phyloP scores from a whole-genome alignment of 2,113 vertebrate species.

The Globicephala melas region DNA sequence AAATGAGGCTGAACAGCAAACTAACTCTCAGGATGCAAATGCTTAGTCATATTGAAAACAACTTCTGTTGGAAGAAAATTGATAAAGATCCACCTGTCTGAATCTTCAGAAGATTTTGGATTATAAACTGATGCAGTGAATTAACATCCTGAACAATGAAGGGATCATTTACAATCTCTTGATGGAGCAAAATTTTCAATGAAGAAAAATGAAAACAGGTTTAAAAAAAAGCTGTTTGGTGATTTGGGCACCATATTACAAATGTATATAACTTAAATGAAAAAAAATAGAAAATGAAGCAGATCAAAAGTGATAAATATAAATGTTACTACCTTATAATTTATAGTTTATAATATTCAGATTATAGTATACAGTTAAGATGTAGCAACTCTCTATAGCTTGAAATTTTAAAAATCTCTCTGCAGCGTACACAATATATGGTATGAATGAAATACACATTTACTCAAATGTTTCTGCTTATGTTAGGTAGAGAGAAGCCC shows the following conservation, averaged over 20 bases:
- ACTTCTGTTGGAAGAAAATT: not conserved
- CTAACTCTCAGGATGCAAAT: not conserved
- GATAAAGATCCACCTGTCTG: not conserved
- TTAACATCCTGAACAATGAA: not conserved
- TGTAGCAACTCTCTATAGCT: not conserved
- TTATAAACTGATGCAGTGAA: not conserved
- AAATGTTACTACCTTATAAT: not conserved
- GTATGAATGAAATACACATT: not conserved
- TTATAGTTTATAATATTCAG: not conserved
- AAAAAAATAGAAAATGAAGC: not conserved
- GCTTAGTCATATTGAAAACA: constrained; percentile 14
- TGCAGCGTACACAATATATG: not conserved
- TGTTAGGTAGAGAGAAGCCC: not conserved
- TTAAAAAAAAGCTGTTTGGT: not conserved
- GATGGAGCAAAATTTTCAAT: not conserved
- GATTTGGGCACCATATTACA: not conserved
- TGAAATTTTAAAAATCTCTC: not conserved
- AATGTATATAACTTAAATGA: not conserved
- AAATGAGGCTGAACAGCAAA: not conserved
- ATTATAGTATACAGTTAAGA: not conserved
- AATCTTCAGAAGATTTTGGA: not conserved
- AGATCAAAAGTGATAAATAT: not conserved
- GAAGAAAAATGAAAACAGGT: not conserved
- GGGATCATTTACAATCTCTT: not conserved
- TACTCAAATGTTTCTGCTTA: not conserved